phyloP scores from a whole-genome alignment of 2,797 vertebrate genomes.

The Poeciliopsis turneri region DNA sequence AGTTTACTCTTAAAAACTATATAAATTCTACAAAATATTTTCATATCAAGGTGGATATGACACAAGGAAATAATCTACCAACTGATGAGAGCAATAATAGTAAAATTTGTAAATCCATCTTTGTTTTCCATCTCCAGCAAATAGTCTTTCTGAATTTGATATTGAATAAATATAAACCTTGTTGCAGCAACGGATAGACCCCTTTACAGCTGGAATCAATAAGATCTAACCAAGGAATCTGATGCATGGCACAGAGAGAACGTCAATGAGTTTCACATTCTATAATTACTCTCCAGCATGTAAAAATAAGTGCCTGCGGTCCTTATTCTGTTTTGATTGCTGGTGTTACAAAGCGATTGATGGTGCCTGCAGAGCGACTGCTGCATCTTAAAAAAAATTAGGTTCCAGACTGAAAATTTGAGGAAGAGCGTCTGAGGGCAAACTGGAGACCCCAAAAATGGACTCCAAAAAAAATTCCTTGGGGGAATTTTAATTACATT shows the following conservation, averaged over 20 bases:
- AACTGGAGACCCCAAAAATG: no score
- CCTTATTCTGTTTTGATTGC: constrained; percentile 44
- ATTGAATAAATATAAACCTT: constrained; percentile 32
- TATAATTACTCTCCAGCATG: constrained; percentile 71
- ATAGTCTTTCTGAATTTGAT: not conserved
- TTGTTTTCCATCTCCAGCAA: constrained; percentile 3
- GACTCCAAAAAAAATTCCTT: not conserved
- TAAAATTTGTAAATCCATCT: not conserved
- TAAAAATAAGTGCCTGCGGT: constrained; percentile 63
- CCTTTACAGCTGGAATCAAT: constrained; percentile 63
- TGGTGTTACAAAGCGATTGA: constrained; percentile 54
- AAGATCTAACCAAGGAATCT: constrained; percentile 60
- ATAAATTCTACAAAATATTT: not conserved
- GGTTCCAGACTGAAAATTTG: constrained; percentile 51
- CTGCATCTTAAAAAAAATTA: constrained; percentile 55
- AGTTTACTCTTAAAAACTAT: not conserved
- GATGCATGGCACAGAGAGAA: constrained; percentile 59
- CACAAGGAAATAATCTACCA: not conserved
- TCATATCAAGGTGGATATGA: not conserved
- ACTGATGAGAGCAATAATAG: not conserved
- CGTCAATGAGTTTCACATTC: constrained; percentile 48
- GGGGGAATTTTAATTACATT: not conserved
- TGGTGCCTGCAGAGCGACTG: constrained; percentile 57
- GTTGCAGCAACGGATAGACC: constrained; percentile 17
- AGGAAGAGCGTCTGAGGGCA: not conserved